These are phyloP conservation scores for Sebastes hubbsi DNA, from an alignment of 2,797 vertebrate genomes.

Conservation along the genomic window DNA sequence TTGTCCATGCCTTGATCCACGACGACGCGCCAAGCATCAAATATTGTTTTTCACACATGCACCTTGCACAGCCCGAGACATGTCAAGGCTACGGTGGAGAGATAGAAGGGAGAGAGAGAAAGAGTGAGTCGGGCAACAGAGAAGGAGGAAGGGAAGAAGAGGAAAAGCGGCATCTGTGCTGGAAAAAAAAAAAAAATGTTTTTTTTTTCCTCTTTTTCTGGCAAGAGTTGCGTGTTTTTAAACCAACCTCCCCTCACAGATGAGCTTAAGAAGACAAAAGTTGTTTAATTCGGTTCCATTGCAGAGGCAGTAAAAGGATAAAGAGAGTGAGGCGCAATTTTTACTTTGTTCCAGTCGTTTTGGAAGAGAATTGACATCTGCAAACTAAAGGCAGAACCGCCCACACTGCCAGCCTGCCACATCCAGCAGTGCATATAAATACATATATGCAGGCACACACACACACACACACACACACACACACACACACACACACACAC, in stretches of 20 bases:
- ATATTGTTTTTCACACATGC: constrained; percentile 68
- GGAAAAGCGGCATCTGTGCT: constrained; percentile 71
- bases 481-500: constrained; percentile 49
- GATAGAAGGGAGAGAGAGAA: not conserved
- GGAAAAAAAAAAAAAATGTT: constrained; percentile 65
- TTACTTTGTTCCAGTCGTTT: constrained; percentile 86
- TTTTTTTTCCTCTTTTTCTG: constrained; percentile 63
- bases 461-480: constrained; percentile 56
- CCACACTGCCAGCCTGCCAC: constrained; percentile 84
- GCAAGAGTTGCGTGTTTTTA: constrained; percentile 86
- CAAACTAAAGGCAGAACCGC: constrained; percentile 89
- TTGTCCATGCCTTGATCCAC: constrained; percentile 77
- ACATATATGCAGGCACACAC: constrained; percentile 67
- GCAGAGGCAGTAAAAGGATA: constrained; percentile 85
- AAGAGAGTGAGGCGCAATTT: constrained; percentile 82
- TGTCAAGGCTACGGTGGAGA: constrained; percentile 57
- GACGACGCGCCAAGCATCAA: constrained; percentile 67
- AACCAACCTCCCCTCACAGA: constrained; percentile 85
- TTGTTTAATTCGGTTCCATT: constrained; percentile 87
- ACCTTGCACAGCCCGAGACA: constrained; percentile 73
- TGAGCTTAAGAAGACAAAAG: constrained; percentile 88
- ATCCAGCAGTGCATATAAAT: constrained; percentile 80
- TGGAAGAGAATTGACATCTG: constrained; percentile 88
- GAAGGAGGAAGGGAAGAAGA: constrained; percentile 51
- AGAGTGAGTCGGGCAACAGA: not conserved